These are phyloP conservation scores for Lethenteron reissneri DNA, from an alignment of 2,113 vertebrate genomes.

Conservation along the genomic window DNA sequence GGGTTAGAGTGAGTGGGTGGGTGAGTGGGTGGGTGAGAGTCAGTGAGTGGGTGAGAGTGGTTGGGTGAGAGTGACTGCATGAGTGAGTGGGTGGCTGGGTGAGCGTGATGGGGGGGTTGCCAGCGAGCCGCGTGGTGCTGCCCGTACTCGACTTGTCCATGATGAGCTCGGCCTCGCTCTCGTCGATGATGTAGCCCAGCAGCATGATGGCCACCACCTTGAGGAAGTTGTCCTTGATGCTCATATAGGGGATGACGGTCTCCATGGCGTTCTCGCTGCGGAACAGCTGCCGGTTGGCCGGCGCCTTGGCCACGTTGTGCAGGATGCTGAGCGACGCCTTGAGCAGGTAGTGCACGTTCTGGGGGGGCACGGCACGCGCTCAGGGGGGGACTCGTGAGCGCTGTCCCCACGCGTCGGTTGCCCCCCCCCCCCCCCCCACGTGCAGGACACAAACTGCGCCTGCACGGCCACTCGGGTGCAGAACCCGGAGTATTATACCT, in stretches of 20 bases:
- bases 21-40: too few species aligned
- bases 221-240: slow-evolving; percentile 10
- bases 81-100: background rate
- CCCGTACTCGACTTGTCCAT: slow-evolving; percentile 8
- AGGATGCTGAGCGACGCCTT: slow-evolving; percentile 11
- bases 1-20: too few species aligned
- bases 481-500: too few species aligned
- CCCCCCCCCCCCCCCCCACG: too few species aligned
- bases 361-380: background rate
- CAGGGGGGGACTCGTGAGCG: too few species aligned
- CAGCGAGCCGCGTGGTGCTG: background rate
- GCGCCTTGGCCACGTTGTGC: slow-evolving; percentile 10
- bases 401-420: too few species aligned
- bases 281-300: slow-evolving; percentile 9
- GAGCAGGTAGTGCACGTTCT: slow-evolving; percentile 10
- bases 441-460: too few species aligned
- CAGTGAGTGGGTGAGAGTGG: too few species aligned
- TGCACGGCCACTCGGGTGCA: too few species aligned
- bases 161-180: slow-evolving; percentile 10
- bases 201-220: slow-evolving; percentile 11
- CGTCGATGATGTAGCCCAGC: slow-evolving; percentile 11
- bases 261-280: slow-evolving; percentile 8
- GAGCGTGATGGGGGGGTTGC: background rate
- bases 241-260: slow-evolving; percentile 9
- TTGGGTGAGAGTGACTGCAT: too few species aligned